Base-by-base conservation (phyloP, 2,888 invertebrate species). In the Busseola fusca region DNA sequence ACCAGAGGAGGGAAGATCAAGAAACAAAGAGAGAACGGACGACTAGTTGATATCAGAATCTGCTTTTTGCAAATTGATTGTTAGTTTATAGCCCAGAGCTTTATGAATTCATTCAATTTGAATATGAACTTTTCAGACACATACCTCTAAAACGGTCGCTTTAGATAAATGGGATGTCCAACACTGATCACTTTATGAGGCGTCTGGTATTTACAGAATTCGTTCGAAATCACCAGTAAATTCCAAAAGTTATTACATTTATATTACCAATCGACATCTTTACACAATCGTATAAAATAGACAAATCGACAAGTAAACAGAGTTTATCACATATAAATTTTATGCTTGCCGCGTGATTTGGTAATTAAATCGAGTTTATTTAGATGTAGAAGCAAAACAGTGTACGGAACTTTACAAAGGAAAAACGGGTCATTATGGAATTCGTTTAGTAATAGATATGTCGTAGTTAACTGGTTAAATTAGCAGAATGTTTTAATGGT, bases 261-360 rank as follows among this genome's bases (percentile, higher is more conserved):
- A 59, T 37, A 64, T 67, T 60, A 60, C 30, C 54, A 60, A 74
- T 56, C 25, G 57, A 82, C 66, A 60, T 64, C 18, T 82, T 82
- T 79, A 68, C 66, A n/a, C 58, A 57, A 68, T 52, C 62, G n/a
- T 59, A 58, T 68, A 63, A 66, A 56, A 77, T 58, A 57, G 40
- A 63, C 54, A 37, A 62, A 50, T 63, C 56, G 52, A 78, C 25
- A 64, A 48, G 66, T 42, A 56, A 30, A 57, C 6, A 37, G n/a
- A 72, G 16, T 21, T 59, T 66, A 48, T 70, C 68, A 74, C 68
- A 81, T 76, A 63, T 50, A 59, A 65, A 77, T 74, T 77, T 77
- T 66, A 78, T 77, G 81, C 63, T 73, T 45, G 12, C n/a, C 42
- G 27, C 52, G 65, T 82, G 82, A 68, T 65, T 40, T 52, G 68